These are phyloP conservation scores for Pantherophis guttatus DNA, from an alignment of 2,113 vertebrate genomes.

Conservation along the genomic window DNA sequence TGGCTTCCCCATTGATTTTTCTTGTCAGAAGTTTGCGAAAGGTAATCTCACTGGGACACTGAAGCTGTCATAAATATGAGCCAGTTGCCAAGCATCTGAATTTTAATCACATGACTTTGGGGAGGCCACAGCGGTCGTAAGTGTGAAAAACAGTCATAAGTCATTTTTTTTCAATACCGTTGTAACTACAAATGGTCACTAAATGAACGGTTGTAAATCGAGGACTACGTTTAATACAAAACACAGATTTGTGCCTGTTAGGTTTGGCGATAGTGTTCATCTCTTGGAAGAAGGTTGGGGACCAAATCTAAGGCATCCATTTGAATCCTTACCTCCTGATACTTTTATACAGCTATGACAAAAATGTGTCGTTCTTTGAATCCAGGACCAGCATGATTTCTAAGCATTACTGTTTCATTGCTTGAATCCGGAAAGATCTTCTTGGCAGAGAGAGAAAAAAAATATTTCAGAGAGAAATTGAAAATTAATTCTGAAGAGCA, in stretches of 20 bases:
- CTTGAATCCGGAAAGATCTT: conserved; percentile 1
- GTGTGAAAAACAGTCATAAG: too few species aligned
- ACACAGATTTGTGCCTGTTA: neutral
- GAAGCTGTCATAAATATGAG: too few species aligned
- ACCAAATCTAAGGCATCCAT: neutral
- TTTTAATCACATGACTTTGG: too few species aligned
- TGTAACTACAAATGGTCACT: too few species aligned
- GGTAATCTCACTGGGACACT: too few species aligned
- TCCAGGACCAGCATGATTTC: neutral
- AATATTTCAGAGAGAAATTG: neutral
- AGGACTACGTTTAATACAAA: neutral
- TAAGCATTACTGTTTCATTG: neutral
- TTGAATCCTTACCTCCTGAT: neutral
- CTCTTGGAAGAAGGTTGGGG: neutral
- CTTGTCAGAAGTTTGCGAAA: too few species aligned
- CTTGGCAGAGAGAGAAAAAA: neutral
- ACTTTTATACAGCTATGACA: neutral
- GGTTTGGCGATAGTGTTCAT: neutral
- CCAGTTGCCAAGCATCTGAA: too few species aligned
- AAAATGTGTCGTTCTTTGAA: neutral
- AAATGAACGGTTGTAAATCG: too few species aligned
- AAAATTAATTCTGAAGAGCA: conserved; percentile 5
- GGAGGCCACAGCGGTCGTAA: too few species aligned
- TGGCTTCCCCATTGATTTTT: too few species aligned
- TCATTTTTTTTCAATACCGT: too few species aligned